Evolutionary conservation across 2,888 invertebrate species (phyloP).

Genomic region (Anorthoa munda): DNA sequence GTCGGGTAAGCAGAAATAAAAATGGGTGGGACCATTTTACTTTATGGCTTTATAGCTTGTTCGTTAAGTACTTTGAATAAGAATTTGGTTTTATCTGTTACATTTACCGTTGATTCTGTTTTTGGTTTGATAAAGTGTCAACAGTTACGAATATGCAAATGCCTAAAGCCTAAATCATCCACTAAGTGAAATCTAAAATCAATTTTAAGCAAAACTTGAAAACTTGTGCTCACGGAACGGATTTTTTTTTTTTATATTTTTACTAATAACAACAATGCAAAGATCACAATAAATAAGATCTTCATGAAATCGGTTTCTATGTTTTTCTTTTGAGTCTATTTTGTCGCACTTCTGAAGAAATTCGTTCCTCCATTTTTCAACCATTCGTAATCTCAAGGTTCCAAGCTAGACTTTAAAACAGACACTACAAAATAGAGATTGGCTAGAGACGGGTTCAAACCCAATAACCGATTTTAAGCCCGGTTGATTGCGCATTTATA

Average conservation of each 20-base stretch:
- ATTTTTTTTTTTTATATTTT: not conserved
- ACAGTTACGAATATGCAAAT: not conserved
- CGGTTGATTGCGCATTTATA: not conserved
- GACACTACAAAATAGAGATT: not conserved
- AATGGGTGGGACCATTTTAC: constrained; percentile 15
- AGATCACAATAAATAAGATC: too few relatives aligned
- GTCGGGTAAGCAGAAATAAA: constrained; percentile 45
- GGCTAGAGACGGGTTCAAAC: not conserved
- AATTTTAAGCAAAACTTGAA: constrained; percentile 21
- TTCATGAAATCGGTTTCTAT: too few relatives aligned
- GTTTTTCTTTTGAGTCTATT: too few relatives aligned
- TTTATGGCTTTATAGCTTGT: constrained; percentile 8
- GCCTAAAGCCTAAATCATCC: not conserved
- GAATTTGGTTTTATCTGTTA: constrained; percentile 32
- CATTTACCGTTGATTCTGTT: not conserved
- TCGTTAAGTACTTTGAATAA: constrained; percentile 12
- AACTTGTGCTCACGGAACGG: not conserved
- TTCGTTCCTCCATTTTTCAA: not conserved
- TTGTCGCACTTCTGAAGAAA: not conserved
- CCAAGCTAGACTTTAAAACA: constrained; percentile 12
- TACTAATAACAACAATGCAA: too few relatives aligned
- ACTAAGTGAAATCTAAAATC: not conserved
- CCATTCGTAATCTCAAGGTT: not conserved
- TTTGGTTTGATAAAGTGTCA: constrained; percentile 11
- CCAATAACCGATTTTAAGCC: not conserved